Base-by-base conservation (phyloP, 1,140 invertebrate species). In the Eupeodes corollae region DNA sequence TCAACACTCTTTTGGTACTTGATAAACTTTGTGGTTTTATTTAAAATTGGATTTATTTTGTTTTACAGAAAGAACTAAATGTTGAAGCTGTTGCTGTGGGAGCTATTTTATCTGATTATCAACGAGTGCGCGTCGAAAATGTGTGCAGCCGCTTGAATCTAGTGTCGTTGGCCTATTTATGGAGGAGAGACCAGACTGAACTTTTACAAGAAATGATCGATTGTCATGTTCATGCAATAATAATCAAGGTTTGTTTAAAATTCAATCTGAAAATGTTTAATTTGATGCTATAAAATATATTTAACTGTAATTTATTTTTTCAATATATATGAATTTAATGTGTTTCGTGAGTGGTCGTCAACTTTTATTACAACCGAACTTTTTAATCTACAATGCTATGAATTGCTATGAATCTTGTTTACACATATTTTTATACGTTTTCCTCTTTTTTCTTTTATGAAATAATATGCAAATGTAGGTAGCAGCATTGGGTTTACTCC, bases 131-230 rank as follows among this genome's bases (percentile, higher is more conserved):
- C 61, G 92, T 98, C 47, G 93, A 98, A 80, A 91, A 96, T 84
- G 92, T 99, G 80, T 99, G 96, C 73, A 78, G 75, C 57, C 79
- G 96, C 59, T 79, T 99, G 58, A 83, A 83, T 55, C 75, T 99
- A 51, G 80, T 86, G 51, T 83, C 89, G 34, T 73, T 99, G 49
- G 86, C 91, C 33, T 98, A 93, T 72, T 73, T 99, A 47, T 96
- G 93, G 93, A 80, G 88, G 63, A 73, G 91, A 63, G 85, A 98
- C 72, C 96, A 99, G 75, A 79, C 80, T 58, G 86, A 94, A 71
- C 70, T 99, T 38, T 71, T 99, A n/a, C 81, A 91, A 70, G 93
- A 98, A 76, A 99, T 99, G 93, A 92, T 98, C 63, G 79, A 84
- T 56, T 88, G 84, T 71, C 82, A 84, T 55, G 76, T 99, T 50